A percentile compares a stretch with the other conserved stretches of the same genome.
Evolutionary conservation across 1,140 invertebrate species (phyloP).

Genomic region (Cotesia chilonis): DNA sequence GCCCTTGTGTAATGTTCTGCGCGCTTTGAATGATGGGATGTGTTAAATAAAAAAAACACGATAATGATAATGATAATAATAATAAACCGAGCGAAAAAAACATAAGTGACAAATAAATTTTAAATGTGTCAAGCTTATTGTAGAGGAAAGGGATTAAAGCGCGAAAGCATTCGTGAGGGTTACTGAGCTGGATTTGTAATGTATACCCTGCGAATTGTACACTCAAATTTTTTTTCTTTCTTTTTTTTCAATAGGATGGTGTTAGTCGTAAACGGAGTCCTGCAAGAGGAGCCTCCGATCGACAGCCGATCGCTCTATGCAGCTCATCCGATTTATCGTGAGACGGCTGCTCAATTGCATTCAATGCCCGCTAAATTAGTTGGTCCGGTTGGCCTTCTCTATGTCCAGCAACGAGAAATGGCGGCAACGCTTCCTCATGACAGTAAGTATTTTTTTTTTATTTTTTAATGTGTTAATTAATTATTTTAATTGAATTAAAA

Average conservation of each 20-base stretch:
- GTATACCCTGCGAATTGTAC: no score
- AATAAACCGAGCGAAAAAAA: neutral
- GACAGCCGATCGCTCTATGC: slow-evolving; percentile 81
- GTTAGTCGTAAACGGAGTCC: slow-evolving; percentile 84
- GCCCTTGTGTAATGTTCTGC: slow-evolving; percentile 35
- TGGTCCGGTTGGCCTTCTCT: slow-evolving; percentile 84
- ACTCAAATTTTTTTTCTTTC: neutral
- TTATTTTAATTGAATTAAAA: no score
- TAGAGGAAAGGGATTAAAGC: no score
- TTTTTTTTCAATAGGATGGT: slow-evolving; percentile 73
- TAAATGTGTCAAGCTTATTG: neutral
- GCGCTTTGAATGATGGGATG: slow-evolving; percentile 9
- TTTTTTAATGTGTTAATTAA: no score
- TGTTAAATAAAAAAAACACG: neutral
- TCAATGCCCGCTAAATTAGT: slow-evolving; percentile 80
- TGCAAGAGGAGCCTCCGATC: slow-evolving; percentile 83
- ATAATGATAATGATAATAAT: neutral
- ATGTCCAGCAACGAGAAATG: slow-evolving; percentile 89
- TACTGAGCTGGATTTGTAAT: no score
- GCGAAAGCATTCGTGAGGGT: neutral
- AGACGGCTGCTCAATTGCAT: slow-evolving; percentile 81
- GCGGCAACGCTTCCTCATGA: slow-evolving; percentile 90
- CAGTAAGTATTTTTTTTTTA: slow-evolving; percentile 69
- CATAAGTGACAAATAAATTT: slow-evolving; percentile 10
- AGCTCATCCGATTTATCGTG: slow-evolving; percentile 84